These are phyloP conservation scores for Lepas anatifera DNA, from an alignment of 2,888 invertebrate genomes.

Conservation along the genomic window DNA sequence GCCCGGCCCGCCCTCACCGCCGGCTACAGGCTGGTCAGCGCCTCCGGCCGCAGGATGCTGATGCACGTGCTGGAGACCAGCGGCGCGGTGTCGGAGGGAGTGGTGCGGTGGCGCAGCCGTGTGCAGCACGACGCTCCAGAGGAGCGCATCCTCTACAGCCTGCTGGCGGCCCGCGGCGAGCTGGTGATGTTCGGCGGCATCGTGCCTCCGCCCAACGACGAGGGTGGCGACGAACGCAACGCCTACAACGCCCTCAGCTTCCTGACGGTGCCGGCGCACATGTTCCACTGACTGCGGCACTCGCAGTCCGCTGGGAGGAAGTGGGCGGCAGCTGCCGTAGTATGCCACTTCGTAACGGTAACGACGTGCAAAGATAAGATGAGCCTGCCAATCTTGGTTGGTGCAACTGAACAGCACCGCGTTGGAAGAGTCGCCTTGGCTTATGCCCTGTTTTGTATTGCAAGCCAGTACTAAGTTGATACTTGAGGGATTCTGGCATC, in stretches of 20 bases:
- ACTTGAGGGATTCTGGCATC: too few species aligned
- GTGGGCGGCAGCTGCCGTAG: too few species aligned
- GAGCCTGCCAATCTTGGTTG: too few species aligned
- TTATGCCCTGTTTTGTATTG: too few species aligned
- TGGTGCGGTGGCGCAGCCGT: conserved; percentile 51
- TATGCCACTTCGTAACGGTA: too few species aligned
- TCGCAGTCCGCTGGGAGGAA: too few species aligned
- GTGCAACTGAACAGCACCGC: too few species aligned
- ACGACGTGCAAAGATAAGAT: too few species aligned
- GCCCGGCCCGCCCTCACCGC: conserved; percentile 5
- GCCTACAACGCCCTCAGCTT: not conserved
- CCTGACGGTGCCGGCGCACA: not conserved
- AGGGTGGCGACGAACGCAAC: not conserved
- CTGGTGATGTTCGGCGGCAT: conserved; percentile 86
- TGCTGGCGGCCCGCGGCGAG: conserved; percentile 81
- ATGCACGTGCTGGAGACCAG: conserved; percentile 78
- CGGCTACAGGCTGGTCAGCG: conserved; percentile 27
- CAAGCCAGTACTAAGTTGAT: too few species aligned
- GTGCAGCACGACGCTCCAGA: conserved; percentile 46
- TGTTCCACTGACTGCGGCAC: not conserved
- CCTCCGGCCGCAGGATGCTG: conserved; percentile 46
- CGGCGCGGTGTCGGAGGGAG: conserved; percentile 49
- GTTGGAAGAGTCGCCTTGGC: too few species aligned
- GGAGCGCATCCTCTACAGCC: conserved; percentile 76
- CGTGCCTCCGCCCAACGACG: not conserved